Conservation (phyloP, 1,140 invertebrate genomes). For the Drosophila pachea region DNA sequence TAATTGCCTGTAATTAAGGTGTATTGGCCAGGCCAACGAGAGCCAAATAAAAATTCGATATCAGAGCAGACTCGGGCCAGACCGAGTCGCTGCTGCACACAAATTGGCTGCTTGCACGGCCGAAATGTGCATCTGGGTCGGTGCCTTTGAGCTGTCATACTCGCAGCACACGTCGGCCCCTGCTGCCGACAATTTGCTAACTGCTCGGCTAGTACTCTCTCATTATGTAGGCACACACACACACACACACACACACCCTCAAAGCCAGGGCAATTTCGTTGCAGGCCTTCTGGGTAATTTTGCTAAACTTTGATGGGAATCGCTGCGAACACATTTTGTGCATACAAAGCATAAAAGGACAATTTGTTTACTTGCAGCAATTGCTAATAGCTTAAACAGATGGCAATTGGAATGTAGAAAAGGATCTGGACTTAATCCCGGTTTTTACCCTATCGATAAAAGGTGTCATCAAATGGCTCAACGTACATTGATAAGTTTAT, state of each 20-base stretch:
- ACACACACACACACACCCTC: neutral
- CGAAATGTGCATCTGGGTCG: constrained; percentile 35
- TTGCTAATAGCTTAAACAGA: neutral
- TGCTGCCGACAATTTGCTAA: constrained; percentile 65
- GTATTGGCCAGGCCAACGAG: constrained; percentile 48
- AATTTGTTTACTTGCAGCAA: constrained; percentile 7
- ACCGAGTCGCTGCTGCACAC: constrained; percentile 5
- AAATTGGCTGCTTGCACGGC: constrained; percentile 46
- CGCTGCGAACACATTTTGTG: constrained; percentile 16
- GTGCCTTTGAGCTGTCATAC: constrained; percentile 68
- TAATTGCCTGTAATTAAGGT: constrained; percentile 77
- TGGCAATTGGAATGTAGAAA: neutral
- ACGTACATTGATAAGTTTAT: constrained; percentile 47
- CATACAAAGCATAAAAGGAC: neutral
- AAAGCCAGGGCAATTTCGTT: constrained; percentile 11
- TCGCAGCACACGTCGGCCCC: constrained; percentile 24
- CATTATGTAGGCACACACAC: constrained; percentile 7
- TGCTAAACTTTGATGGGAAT: constrained; percentile 14
- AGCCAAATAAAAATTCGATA: constrained; percentile 66
- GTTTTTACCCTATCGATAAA: neutral
- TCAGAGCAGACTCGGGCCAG: constrained; percentile 16
- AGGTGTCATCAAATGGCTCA: constrained; percentile 5
- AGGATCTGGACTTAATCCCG: too few relatives aligned
- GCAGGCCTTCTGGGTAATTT: constrained; percentile 1
- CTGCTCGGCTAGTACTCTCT: constrained; percentile 24